These are phyloP conservation scores for Anoplius nigerrimus DNA, from an alignment of 2,888 invertebrate species.

Conservation along the genomic window DNA sequence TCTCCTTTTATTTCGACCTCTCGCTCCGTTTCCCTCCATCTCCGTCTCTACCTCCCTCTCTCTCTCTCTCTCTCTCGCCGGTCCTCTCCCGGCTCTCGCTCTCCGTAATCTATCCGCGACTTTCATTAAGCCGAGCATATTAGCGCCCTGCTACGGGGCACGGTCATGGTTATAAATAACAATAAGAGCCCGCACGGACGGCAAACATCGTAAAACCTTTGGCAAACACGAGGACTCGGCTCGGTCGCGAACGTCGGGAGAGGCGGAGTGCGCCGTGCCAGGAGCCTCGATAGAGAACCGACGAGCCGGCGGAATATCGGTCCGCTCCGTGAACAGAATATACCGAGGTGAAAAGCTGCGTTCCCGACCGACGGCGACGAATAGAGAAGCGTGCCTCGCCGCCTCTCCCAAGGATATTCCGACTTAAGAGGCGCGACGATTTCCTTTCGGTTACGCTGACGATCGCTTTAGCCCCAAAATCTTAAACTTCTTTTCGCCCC, in stretches of 20 bases:
- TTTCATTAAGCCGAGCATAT: conserved; percentile 60
- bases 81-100: neutral
- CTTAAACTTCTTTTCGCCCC: too few relatives aligned
- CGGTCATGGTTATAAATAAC: conserved; percentile 58
- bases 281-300: conserved; percentile 32
- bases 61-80: neutral
- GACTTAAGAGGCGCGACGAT: conserved; percentile 50
- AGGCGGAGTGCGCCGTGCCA: conserved; percentile 14
- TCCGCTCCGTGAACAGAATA: conserved; percentile 52
- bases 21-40: neutral
- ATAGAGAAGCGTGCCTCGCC: conserved; percentile 58
- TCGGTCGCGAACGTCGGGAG: neutral
- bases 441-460: conserved; percentile 22
- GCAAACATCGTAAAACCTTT: conserved; percentile 59
- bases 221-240: conserved; percentile 47
- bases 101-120: conserved; percentile 14
- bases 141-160: conserved; percentile 48
- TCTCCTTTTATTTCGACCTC: neutral
- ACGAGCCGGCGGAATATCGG: conserved; percentile 39
- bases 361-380: conserved; percentile 7
- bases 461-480: conserved; percentile 7
- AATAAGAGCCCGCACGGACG: conserved; percentile 53
- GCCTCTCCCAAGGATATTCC: conserved; percentile 59
- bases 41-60: neutral
- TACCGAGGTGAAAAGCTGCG: conserved; percentile 25